Evolutionary conservation across 2,797 vertebrate genomes (phyloP), one percentile per base, ranked within the genome.

Genomic region (Xerus rutilus): DNA sequence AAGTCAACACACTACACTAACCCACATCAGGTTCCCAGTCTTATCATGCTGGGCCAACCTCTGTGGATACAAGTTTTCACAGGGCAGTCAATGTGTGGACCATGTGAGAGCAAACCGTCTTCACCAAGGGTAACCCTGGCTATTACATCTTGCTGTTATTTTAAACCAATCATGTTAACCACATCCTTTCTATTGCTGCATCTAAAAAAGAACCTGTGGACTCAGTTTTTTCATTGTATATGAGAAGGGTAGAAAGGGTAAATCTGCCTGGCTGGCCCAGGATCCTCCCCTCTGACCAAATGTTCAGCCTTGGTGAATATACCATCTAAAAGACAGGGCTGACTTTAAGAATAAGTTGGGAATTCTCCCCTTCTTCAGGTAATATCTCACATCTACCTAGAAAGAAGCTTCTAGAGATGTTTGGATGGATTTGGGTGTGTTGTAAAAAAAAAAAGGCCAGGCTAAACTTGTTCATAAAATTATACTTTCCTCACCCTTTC

Each of bases 371-470:
- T 35, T 35, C 32, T 49, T 1, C 3, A 32, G 52, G 25, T 23
- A 52, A 18, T 30, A 52, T 70, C 47, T 93, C 82, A 64, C 39
- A 82, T 45, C 65, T 64, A 86, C 73, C 69, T 43, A 73, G 43
- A 57, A 64, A 96, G 73, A 95, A 84, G 17, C 17, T 81, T 91
- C 69, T 52, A 47, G 45, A 77, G 35, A 89, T 88, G 39, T 10
- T 5, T 77, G 30, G 52, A 3, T 35, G 5, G 21, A 32, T 12
- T 45, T 35, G 17, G 30, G 49, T 35, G 1, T 74, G 45, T 14
- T 81, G 64, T 85, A 83, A 77, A 62, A 54, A 54, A 54, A 20
- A 54, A 54, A 20, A 59, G 72, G 49, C 43, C 20, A 84, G 28
- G 32, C 64, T 64, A 73, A 85, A 54, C 2, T 17, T 1, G 0